These are phyloP conservation scores for Gila orcuttii DNA, from an alignment of 2,113 vertebrate genomes.

Conservation along the genomic window DNA sequence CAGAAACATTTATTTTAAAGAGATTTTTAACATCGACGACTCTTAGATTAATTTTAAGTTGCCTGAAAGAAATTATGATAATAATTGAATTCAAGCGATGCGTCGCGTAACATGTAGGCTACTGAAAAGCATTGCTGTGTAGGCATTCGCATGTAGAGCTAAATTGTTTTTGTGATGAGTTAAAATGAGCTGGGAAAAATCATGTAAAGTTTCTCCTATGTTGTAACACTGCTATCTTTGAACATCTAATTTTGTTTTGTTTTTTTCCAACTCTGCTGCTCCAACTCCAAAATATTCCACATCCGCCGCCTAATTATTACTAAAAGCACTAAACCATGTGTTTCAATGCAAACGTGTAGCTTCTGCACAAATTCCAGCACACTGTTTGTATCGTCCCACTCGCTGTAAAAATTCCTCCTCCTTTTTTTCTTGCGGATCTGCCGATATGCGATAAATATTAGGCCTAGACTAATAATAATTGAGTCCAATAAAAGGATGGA, in stretches of 20 bases:
- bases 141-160: neutral
- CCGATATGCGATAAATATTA: neutral
- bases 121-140: neutral
- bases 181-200: neutral
- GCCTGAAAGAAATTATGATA: neutral
- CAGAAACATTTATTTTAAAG: neutral
- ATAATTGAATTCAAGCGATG: neutral
- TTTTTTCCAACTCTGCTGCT: slow-evolving; percentile 32
- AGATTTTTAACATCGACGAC: neutral
- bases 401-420: neutral
- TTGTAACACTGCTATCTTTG: slow-evolving; percentile 51
- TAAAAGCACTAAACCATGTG: slow-evolving; percentile 66
- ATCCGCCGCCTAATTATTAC: slow-evolving; percentile 68
- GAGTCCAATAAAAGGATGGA: neutral
- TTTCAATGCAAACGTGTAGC: slow-evolving; percentile 52
- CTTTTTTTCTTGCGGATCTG: too few relatives aligned
- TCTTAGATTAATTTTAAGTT: neutral
- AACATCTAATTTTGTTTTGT: slow-evolving; percentile 62
- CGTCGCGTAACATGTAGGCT: neutral
- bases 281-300: slow-evolving; percentile 68
- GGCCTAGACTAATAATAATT: neutral
- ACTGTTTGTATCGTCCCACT: neutral
- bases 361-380: neutral
- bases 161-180: neutral
- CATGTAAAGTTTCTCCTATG: slow-evolving; percentile 49